Base-by-base conservation (phyloP, 2,888 invertebrate species). In the Polyommatus icarus region DNA sequence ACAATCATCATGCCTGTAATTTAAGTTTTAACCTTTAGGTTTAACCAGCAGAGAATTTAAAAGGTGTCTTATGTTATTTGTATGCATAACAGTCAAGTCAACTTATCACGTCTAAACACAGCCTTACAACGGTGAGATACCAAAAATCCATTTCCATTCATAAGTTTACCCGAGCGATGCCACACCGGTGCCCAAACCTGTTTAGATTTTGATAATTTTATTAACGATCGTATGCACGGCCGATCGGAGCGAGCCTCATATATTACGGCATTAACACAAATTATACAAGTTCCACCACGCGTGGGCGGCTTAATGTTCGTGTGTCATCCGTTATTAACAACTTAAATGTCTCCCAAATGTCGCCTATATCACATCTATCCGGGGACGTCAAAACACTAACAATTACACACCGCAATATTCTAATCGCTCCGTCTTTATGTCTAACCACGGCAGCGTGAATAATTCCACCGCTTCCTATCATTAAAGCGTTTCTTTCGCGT, bases 141-240 rank as follows among this genome's bases (percentile, higher is more conserved):
- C 91, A 90, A 91, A 73, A 92, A 91, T 90, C 88, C 91, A 92
- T 93, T 92, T 89, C 91, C 94, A 94, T 94, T 94, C 94, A 94
- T 92, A 93, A 93, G 90, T 88, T 84, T 84, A 86, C 89, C 88
- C 88, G 87, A 87, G 80, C 85, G 88, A 81, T 80, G 87, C 85
- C 89, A 89, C 92, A 90, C 91, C 90, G 90, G 91, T 89, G 87
- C 88, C 87, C 86, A 91, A 94, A 94, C 94, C 93, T 88, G 93
- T 93, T 94, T 93, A 89, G 92, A 91, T 92, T 93, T 94, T 94
- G 93, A 94, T 94, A 92, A 94, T 94, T 94, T 94, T 94, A 94
- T 93, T 93, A 93, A 93, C 91, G 92, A 91, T 89, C 92, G 87
- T 90, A 91, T 89, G 90, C 89, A 90, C 86, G 91, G 89, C 89